Percentiles rank a stretch among this genome's conserved stretches.
These are phyloP conservation scores for Corbicula japonica DNA, from an alignment of 2,888 invertebrate species.

Conservation along the genomic window DNA sequence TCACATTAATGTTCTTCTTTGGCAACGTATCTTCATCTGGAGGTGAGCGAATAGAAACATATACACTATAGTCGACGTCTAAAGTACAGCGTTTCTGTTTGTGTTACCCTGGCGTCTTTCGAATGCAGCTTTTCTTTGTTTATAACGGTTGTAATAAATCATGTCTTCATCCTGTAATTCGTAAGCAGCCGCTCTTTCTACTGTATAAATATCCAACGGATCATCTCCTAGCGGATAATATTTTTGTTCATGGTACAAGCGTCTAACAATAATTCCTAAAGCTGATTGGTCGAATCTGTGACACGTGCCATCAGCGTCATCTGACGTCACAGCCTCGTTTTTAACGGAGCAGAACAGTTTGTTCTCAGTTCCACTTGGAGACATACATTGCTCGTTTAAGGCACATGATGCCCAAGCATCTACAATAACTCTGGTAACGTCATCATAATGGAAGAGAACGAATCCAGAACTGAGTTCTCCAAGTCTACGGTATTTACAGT, in stretches of 20 bases:
- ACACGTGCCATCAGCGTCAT: slow-evolving; percentile 6
- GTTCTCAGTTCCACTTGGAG: background rate
- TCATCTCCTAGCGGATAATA: background rate
- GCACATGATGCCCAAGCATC: slow-evolving; percentile 12
- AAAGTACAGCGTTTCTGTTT: too few relatives aligned
- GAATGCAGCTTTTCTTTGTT: too few relatives aligned
- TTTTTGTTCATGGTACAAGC: slow-evolving; percentile 4
- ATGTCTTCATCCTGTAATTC: background rate
- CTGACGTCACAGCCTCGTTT: too few relatives aligned
- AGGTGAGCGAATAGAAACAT: too few relatives aligned
- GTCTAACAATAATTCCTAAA: background rate
- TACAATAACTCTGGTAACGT: background rate
- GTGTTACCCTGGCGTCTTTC: too few relatives aligned
- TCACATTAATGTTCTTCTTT: too few relatives aligned
- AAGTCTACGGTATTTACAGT: slow-evolving; percentile 1
- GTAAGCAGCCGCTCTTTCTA: background rate
- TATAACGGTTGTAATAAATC: background rate
- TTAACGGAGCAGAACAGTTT: background rate
- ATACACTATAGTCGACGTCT: too few relatives aligned
- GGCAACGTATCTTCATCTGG: too few relatives aligned
- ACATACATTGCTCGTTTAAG: background rate
- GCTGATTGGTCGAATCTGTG: slow-evolving; percentile 13
- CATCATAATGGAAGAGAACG: background rate
- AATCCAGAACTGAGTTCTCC: background rate
- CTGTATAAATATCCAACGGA: background rate